phyloP scores from a whole-genome alignment of 2,888 invertebrate genomes.

The Conchocele bisecta region DNA sequence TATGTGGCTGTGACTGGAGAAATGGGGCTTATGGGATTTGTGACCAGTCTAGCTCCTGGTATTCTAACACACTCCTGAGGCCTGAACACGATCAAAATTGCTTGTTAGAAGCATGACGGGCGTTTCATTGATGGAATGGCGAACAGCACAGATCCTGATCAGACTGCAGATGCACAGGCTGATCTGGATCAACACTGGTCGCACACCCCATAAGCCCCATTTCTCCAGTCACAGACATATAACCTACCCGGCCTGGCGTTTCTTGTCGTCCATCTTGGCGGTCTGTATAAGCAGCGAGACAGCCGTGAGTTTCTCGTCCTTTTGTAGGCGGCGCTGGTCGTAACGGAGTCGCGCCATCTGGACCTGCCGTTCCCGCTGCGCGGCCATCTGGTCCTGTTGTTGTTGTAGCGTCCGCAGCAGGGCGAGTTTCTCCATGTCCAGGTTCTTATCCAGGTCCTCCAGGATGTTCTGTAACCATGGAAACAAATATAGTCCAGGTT shows the following conservation, averaged over 20 bases:
- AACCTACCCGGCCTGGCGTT: slow-evolving; percentile 62
- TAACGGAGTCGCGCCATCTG: slow-evolving; percentile 70
- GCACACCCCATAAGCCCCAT: no score
- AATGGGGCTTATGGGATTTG: no score
- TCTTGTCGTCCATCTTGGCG: slow-evolving; percentile 59
- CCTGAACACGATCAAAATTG: no score
- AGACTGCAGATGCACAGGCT: no score
- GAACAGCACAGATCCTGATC: no score
- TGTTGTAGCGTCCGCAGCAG: slow-evolving; percentile 66
- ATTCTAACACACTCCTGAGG: no score
- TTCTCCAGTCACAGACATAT: no score
- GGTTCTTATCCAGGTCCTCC: slow-evolving; percentile 69
- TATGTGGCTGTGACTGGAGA: no score
- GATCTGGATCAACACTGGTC: no score
- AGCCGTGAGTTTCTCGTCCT: slow-evolving; percentile 74
- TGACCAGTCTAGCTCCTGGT: no score
- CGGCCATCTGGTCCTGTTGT: slow-evolving; percentile 62
- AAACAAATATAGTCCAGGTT: not conserved
- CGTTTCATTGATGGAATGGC: no score
- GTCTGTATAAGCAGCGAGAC: slow-evolving; percentile 69
- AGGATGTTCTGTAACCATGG: slow-evolving; percentile 71
- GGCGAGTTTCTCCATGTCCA: slow-evolving; percentile 74
- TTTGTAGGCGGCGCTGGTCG: slow-evolving; percentile 67
- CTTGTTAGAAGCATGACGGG: no score
- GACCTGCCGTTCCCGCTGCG: slow-evolving; percentile 70